Evolutionary conservation across 2,113 vertebrate genomes (phyloP).

Genomic region (Fulmarus glacialis): DNA sequence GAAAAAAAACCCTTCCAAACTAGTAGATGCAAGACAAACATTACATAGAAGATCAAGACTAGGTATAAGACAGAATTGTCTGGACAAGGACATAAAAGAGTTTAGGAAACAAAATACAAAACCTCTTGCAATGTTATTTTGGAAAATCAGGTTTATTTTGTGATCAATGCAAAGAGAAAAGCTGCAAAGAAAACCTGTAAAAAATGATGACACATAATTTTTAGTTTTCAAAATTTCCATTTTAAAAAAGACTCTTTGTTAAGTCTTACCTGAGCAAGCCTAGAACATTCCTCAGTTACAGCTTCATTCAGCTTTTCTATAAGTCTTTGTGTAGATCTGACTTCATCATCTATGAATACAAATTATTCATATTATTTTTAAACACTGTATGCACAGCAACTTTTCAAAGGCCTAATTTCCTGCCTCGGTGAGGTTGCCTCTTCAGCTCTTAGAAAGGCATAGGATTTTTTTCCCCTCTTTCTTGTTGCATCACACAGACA

Average conservation of each 20-base stretch:
- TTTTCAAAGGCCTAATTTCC: neutral
- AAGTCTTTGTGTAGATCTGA: constrained; percentile 71
- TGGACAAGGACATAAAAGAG: neutral
- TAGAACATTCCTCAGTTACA: constrained; percentile 82
- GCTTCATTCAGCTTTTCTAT: constrained; percentile 77
- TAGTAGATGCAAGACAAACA: neutral
- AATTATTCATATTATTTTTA: constrained; percentile 3
- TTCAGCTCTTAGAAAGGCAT: neutral
- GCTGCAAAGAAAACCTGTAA: neutral
- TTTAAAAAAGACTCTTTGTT: neutral
- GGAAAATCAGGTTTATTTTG: neutral
- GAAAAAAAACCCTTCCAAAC: neutral
- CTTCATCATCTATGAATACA: constrained; percentile 63
- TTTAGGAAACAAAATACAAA: neutral
- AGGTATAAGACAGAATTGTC: neutral
- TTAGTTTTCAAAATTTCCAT: neutral
- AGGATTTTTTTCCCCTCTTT: neutral
- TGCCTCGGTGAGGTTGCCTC: neutral
- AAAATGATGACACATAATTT: neutral
- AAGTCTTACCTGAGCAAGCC: constrained; percentile 73
- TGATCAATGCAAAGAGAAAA: neutral
- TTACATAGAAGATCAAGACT: neutral
- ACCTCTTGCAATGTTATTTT: neutral
- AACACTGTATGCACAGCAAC: neutral
- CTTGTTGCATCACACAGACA: neutral